Evolutionary conservation across 2,113 vertebrate species (phyloP).

Genomic region (Tachycineta bicolor): DNA sequence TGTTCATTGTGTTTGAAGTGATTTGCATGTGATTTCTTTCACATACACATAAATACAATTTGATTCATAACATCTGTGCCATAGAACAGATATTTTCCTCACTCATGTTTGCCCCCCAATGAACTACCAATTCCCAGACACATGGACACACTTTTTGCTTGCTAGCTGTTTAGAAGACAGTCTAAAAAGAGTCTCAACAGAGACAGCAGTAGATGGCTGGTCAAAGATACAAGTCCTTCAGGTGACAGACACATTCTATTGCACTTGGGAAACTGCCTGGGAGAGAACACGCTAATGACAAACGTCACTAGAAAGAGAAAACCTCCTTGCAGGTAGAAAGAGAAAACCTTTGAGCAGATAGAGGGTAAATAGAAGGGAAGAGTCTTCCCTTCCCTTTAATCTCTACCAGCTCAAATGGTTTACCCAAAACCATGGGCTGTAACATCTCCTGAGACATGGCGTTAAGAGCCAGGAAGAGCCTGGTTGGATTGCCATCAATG

Average conservation of each 20-base stretch:
- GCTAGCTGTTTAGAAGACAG: not conserved
- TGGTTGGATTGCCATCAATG: conserved; percentile 14
- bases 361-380: too few relatives aligned
- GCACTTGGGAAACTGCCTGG: not conserved
- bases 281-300: not conserved
- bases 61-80: not conserved
- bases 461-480: conserved; percentile 16
- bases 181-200: not conserved
- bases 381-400: not conserved
- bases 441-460: not conserved
- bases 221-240: not conserved
- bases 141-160: not conserved
- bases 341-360: too few relatives aligned
- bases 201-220: not conserved
- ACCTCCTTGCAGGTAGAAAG: not conserved
- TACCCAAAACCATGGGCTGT: not conserved
- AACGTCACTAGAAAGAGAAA: not conserved
- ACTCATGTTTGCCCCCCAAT: not conserved
- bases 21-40: not conserved
- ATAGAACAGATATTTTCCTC: not conserved
- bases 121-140: not conserved
- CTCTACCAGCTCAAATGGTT: not conserved
- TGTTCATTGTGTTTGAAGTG: not conserved
- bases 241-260: not conserved
- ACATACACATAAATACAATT: not conserved